phyloP scores from a whole-genome alignment of 2,888 invertebrate species.

The Pelosia muscerda region DNA sequence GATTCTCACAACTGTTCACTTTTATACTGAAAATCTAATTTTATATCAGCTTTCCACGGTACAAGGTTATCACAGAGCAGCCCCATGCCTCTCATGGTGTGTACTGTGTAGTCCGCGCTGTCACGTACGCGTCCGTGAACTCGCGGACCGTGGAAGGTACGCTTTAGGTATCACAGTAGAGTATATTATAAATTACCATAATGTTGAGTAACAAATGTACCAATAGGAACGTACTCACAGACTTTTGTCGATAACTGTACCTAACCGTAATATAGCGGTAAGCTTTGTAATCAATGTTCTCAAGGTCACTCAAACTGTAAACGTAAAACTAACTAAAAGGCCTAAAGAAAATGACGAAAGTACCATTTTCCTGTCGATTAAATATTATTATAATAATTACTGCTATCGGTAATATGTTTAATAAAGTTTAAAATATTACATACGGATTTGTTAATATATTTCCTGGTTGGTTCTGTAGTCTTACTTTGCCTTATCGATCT shows the following conservation, averaged over 20 bases:
- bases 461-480: too few relatives aligned
- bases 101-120: too few relatives aligned
- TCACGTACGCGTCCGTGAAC: too few relatives aligned
- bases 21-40: too few relatives aligned
- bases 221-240: neutral
- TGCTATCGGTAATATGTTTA: neutral
- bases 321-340: neutral
- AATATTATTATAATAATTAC: neutral
- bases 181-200: neutral
- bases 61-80: too few relatives aligned
- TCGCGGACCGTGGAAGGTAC: too few relatives aligned
- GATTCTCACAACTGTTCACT: too few relatives aligned
- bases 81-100: too few relatives aligned
- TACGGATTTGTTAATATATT: neutral
- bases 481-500: too few relatives aligned
- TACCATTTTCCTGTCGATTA: conserved; percentile 2
- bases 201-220: neutral
- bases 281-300: conserved; percentile 21
- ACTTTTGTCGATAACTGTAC: conserved; percentile 7
- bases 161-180: neutral
- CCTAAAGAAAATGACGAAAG: neutral
- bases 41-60: too few relatives aligned
- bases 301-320: conserved; percentile 13
- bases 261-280: conserved; percentile 7
- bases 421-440: too few relatives aligned